Evolutionary conservation across 2,113 vertebrate species (phyloP), one percentile per base, ranked within the genome.

Genomic region (Limnothrissa miodon): DNA sequence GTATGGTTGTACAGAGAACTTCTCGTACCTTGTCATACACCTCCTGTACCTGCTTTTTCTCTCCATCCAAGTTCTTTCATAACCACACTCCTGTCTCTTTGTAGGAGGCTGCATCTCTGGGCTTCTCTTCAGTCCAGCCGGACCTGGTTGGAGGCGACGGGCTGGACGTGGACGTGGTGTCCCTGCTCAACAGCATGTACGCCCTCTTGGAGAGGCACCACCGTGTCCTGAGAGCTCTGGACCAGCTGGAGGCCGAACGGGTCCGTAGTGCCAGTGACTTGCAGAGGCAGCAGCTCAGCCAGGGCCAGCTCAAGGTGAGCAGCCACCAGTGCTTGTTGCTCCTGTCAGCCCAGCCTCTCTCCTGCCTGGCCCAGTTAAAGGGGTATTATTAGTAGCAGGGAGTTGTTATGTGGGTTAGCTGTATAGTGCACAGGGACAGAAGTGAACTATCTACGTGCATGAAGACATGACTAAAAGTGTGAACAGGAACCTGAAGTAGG

Each of bases 241-340:
- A 98, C 92, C 96, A 96, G 86, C 92, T 95, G 90, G 97, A 99
- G 93, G 92, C 95, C 29, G 96, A 97, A 86, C 96, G 97, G 85
- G 91, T 97, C 25, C 98, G 97, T 87, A 89, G 95, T 59, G 96
- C 93, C 90, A 97, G 96, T 88, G 96, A 93, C 86, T 92, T 97
- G 89, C 96, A 97, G 83, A 94, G 93, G 85, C 92, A 97, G n/a
- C 95, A 98, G 91, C 95, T 94, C 91, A 95, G 92, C 90, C 95
- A 93, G 90, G 88, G 94, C 80, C 95, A 94, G 74, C 90, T 97
- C 85, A 98, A 97, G 51, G 51, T 56, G 51, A 56, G 51, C 51
- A 5, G 21, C 51, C 23, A 21, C 5, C 21, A n/a, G n/a, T 42
- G 42, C 42, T 42, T 42, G 2, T 6, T 42, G 42, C 6, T 42